Percentiles rank a stretch among this genome's conserved stretches.
Evolutionary conservation across 2,888 invertebrate genomes (phyloP).

Genomic region (Ichneumon xanthorius): DNA sequence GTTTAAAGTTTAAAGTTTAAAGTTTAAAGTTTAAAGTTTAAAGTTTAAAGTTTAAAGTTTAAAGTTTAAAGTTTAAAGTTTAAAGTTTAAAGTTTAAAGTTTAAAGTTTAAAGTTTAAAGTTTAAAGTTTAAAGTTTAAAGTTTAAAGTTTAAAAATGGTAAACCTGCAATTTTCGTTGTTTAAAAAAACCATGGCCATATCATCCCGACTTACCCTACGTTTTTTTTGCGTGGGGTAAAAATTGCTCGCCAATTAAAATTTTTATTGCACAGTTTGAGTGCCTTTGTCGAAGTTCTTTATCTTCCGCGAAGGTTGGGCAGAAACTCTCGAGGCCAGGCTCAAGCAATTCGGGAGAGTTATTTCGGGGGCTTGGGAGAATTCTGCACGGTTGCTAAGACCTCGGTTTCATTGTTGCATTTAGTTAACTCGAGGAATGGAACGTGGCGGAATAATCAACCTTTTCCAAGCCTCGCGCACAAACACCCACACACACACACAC

Average conservation of each 20-base stretch:
- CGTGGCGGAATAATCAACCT: slow-evolving; percentile 61
- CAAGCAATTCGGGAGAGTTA: slow-evolving; percentile 50
- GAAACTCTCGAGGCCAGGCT: slow-evolving; percentile 24
- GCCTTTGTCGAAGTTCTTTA: slow-evolving; percentile 10
- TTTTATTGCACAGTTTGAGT: background rate
- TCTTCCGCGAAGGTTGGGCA: background rate
- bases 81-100: too few relatives aligned
- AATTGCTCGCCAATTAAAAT: slow-evolving; percentile 4
- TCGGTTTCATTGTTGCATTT: slow-evolving; percentile 55
- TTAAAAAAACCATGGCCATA: too few relatives aligned
- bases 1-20: too few relatives aligned
- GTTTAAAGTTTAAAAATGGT: too few relatives aligned
- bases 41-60: too few relatives aligned
- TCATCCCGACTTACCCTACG: background rate
- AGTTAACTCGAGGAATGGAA: slow-evolving; percentile 59
- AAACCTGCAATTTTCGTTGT: too few relatives aligned
- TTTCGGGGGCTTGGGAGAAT: slow-evolving; percentile 46
- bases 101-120: too few relatives aligned
- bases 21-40: too few relatives aligned
- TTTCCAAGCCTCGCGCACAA: slow-evolving; percentile 41
- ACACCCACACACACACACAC: slow-evolving; percentile 28
- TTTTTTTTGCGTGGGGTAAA: background rate
- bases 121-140: too few relatives aligned
- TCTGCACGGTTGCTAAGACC: slow-evolving; percentile 29
- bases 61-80: too few relatives aligned